Conservation (phyloP, 2,888 invertebrate genomes). For the Sarcophaga carnaria region DNA sequence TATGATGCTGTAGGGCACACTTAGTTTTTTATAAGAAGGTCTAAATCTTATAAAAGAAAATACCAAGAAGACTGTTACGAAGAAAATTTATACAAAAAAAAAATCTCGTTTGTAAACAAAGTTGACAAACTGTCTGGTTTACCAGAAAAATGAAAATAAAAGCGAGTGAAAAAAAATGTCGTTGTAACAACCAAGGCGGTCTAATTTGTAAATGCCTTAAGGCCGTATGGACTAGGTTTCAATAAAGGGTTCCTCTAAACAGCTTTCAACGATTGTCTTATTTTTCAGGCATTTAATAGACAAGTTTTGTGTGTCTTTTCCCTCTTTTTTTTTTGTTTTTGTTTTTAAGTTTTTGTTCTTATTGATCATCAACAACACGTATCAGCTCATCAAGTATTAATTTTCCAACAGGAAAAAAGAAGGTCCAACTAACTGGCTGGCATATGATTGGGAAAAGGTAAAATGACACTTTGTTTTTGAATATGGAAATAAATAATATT, state of each 20-base stretch:
- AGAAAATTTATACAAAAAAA: constrained; percentile 20
- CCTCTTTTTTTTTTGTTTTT: too few species aligned
- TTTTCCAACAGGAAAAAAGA: constrained; percentile 32
- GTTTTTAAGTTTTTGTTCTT: neutral
- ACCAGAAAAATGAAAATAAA: constrained; percentile 25
- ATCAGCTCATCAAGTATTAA: constrained; percentile 67
- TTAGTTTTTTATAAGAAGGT: neutral
- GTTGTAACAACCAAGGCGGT: constrained; percentile 55
- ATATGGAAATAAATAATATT: constrained; percentile 54
- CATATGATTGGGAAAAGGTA: constrained; percentile 36
- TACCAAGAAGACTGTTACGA: constrained; percentile 56
- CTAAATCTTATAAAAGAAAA: constrained; percentile 8
- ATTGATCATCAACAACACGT: constrained; percentile 61
- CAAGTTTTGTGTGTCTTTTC: constrained; percentile 22
- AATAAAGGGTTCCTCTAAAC: constrained; percentile 41
- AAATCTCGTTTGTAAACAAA: constrained; percentile 1
- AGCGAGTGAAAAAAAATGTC: neutral
- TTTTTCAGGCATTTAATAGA: constrained; percentile 43
- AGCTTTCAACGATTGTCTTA: constrained; percentile 66
- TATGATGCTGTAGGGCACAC: neutral
- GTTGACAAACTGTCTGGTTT: constrained; percentile 66
- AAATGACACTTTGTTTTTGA: constrained; percentile 52
- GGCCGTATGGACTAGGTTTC: constrained; percentile 4
- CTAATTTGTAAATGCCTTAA: constrained; percentile 57
- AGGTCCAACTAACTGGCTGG: neutral